phyloP scores from a whole-genome alignment of 2,797 vertebrate genomes.

The Onychomys arenicola region DNA sequence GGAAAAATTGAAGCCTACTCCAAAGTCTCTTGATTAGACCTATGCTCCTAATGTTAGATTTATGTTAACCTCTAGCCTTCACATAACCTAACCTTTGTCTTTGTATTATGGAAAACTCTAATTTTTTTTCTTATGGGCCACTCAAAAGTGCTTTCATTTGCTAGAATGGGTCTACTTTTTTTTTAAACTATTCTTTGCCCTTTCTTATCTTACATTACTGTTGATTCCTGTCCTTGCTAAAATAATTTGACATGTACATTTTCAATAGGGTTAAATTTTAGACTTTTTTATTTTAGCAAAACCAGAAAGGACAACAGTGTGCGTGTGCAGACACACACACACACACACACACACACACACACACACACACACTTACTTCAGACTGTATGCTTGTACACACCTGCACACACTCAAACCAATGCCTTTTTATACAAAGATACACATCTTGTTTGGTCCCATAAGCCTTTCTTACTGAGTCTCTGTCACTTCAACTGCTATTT shows the following conservation, averaged over 20 bases:
- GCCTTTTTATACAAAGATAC: neutral
- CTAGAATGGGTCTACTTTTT: neutral
- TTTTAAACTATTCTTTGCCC: neutral
- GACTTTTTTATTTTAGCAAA: neutral
- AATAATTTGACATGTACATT: neutral
- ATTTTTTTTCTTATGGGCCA: neutral
- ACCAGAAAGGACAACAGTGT: neutral
- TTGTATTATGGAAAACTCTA: neutral
- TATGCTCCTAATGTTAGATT: neutral
- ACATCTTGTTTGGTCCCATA: neutral
- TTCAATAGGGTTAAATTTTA: neutral
- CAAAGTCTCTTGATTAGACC: neutral
- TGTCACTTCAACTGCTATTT: neutral
- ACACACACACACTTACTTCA: neutral
- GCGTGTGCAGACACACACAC: too few relatives aligned
- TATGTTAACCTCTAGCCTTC: slow-evolving; percentile 8
- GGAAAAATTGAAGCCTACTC: slow-evolving; percentile 59
- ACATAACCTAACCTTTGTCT: neutral
- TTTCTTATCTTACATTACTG: neutral
- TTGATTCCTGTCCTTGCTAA: neutral
- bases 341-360: neutral
- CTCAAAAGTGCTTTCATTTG: neutral
- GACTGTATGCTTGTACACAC: neutral
- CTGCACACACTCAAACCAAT: neutral
- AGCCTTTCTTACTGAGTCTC: neutral